Percentiles rank a stretch among this genome's conserved stretches.
These are phyloP conservation scores for Oxytorus armatus DNA, from an alignment of 2,888 invertebrate species.

Conservation along the genomic window DNA sequence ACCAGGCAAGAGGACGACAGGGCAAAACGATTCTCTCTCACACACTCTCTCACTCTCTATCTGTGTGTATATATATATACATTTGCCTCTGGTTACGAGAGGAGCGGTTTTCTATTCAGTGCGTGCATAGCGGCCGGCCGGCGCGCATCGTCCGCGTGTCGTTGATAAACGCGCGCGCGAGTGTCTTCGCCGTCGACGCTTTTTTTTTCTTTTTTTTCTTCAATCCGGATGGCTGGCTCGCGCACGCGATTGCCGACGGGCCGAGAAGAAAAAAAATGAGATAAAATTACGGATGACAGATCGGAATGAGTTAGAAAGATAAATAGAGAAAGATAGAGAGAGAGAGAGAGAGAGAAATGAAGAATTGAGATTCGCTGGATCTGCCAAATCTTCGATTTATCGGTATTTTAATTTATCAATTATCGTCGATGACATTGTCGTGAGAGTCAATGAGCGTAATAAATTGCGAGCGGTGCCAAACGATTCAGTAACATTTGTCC, in stretches of 20 bases:
- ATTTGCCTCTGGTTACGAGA: conserved; percentile 19
- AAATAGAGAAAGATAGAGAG: too few relatives aligned
- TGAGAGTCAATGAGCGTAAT: not conserved
- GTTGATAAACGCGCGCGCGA: conserved; percentile 64
- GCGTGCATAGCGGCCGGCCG: conserved; percentile 82
- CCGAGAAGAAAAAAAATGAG: not conserved
- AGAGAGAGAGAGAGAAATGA: too few relatives aligned
- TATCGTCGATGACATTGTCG: not conserved
- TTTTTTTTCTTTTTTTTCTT: conserved; percentile 13
- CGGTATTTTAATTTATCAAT: conserved; percentile 15
- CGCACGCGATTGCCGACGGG: conserved; percentile 31
- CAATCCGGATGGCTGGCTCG: conserved; percentile 44
- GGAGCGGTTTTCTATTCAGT: conserved; percentile 72
- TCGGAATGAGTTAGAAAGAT: conserved; percentile 17
- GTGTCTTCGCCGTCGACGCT: not conserved
- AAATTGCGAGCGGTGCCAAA: conserved; percentile 4
- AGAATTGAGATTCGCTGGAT: too few relatives aligned
- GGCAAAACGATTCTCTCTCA: conserved; percentile 50
- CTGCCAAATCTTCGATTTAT: conserved; percentile 4
- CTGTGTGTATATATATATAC: too few relatives aligned
- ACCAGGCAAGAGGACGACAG: conserved; percentile 42
- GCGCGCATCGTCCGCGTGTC: conserved; percentile 76
- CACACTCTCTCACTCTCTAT: not conserved
- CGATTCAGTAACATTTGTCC: conserved; percentile 3
- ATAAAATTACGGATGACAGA: too few relatives aligned